These are phyloP conservation scores for Stenopsyche tienmushanensis DNA, from an alignment of 1,140 invertebrate species.

Conservation along the genomic window DNA sequence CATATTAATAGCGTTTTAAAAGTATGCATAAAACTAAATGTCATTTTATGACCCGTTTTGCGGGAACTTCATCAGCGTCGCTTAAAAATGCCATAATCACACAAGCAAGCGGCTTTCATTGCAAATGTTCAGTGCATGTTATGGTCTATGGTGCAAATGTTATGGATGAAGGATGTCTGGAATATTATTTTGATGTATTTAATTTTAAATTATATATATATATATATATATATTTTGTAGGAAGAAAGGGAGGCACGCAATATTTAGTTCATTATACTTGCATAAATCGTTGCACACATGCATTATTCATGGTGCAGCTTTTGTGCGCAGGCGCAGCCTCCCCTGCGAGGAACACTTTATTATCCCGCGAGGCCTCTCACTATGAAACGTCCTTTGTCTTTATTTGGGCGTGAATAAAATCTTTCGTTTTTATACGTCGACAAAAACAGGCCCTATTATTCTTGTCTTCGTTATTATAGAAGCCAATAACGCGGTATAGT, in stretches of 20 bases:
- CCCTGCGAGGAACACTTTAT: slow-evolving; percentile 14
- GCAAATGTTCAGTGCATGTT: no score
- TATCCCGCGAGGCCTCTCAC: slow-evolving; percentile 4
- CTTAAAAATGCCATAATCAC: no score
- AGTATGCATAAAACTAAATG: no score
- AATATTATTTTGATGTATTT: no score
- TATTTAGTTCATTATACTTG: slow-evolving; percentile 13
- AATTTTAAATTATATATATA: no score
- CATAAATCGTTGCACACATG: slow-evolving; percentile 23
- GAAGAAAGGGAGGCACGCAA: neutral
- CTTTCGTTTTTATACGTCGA: slow-evolving; percentile 20
- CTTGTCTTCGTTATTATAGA: slow-evolving; percentile 13
- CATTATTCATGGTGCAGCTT: slow-evolving; percentile 26
- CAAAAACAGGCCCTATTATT: slow-evolving; percentile 24
- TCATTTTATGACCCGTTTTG: no score
- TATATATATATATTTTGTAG: no score
- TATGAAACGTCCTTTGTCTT: slow-evolving; percentile 31
- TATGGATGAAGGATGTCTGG: no score
- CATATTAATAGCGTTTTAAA: no score
- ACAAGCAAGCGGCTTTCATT: no score
- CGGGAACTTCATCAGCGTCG: no score
- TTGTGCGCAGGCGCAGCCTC: slow-evolving; percentile 18
- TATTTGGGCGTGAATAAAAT: slow-evolving; percentile 36
- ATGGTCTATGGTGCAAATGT: no score
- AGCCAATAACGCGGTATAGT: slow-evolving; percentile 7